Percentiles rank a stretch among this genome's conserved stretches.
These are phyloP conservation scores for Epinephelus malabaricus DNA, from an alignment of 2,797 vertebrate species.

Conservation along the genomic window DNA sequence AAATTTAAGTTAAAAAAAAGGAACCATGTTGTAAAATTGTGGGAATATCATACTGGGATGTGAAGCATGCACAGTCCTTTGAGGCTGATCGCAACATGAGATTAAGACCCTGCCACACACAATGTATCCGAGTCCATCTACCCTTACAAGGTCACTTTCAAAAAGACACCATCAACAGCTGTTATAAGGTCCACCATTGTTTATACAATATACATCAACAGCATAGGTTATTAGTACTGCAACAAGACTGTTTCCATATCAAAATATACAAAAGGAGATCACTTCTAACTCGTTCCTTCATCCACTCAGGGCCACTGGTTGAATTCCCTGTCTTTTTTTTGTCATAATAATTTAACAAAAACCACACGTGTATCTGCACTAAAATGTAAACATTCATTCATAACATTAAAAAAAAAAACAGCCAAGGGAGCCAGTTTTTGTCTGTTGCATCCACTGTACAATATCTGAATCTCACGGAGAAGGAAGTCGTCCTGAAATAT, in stretches of 20 bases:
- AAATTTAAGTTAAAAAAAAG: background rate
- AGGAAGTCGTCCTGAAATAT: constrained; percentile 53
- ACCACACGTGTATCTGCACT: constrained; percentile 52
- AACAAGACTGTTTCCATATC: constrained; percentile 76
- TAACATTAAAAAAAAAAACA: constrained; percentile 55
- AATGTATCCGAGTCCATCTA: constrained; percentile 47
- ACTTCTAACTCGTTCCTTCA: constrained; percentile 46
- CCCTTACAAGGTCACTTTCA: constrained; percentile 76
- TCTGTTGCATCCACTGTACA: constrained; percentile 68
- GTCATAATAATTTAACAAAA: constrained; percentile 77
- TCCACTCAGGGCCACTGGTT: constrained; percentile 51
- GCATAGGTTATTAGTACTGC: constrained; percentile 73
- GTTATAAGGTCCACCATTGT: constrained; percentile 77
- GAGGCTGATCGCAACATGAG: constrained; percentile 38
- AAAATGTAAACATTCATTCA: constrained; percentile 81
- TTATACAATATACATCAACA: constrained; percentile 72
- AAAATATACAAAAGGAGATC: constrained; percentile 75
- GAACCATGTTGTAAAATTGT: constrained; percentile 6
- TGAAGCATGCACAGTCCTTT: constrained; percentile 46
- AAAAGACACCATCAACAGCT: constrained; percentile 62
- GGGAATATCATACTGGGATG: constrained; percentile 37
- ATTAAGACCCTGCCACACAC: constrained; percentile 50
- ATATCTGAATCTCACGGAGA: constrained; percentile 43
- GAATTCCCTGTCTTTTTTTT: constrained; percentile 40
- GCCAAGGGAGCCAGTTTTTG: constrained; percentile 54